Base-by-base conservation (phyloP, 2,888 invertebrate genomes). In the Melinaea marsaeus region DNA sequence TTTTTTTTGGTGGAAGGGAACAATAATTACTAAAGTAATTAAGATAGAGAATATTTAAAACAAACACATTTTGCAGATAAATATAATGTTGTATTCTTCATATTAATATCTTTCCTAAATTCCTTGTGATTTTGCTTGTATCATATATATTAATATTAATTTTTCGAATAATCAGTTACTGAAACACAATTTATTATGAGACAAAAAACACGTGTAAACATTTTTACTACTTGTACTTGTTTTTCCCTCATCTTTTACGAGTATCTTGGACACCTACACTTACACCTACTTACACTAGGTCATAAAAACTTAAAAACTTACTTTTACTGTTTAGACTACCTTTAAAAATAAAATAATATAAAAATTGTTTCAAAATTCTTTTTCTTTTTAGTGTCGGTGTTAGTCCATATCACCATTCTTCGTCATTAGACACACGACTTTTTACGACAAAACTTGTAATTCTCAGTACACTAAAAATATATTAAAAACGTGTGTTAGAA, bases 241-340 rank as follows among this genome's bases (percentile, higher is more conserved):
- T 32, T 32, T 51, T 51, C 32, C 32, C 32, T 51, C 11, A 51
- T 32, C 51, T 22, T 51, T 51, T 51, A 51, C 32, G 32, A 32
- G 32, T 32, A 51, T 51, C 32, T 51, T 48, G 5, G 22, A 51
- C 9, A 9, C 51, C 32, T 51, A 51, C 32, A 32, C 32, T 51
- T 51, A 51, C 51, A 51, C 51, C 32, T 51, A 51, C 9, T 51
- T 32, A 51, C 32, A 51, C 51, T 51, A 51, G 32, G 57, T 69
- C 70, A 64, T 70, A 70, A n/a, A n/a, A n/a, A n/a, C n/a, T n/a
- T n/a, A 69, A 69, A 69, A 59, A 62, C 66, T 65, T 70, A 48
- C 64, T 63, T 67, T 67, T 70, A 66, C 65, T 51, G 51, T 32
- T 51, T 9, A 51, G 51, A 32, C 51, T 11, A 32, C 51, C 11